Percentiles rank a stretch among this genome's conserved stretches.
Conservation (phyloP, 2,797 vertebrate species). For the Lepus oiostolus region DNA sequence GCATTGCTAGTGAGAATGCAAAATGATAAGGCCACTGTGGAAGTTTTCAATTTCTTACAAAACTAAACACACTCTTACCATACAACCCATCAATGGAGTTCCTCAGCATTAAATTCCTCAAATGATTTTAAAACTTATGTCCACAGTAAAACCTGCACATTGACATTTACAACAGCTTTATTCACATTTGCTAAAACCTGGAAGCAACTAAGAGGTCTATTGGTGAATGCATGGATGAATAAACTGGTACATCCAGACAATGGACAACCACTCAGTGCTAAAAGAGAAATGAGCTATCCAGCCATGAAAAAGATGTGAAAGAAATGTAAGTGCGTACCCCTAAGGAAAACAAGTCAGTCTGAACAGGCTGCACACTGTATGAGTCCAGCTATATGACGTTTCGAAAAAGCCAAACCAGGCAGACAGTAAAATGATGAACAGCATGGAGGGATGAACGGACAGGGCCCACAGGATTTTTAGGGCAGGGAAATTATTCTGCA, state of each 20-base stretch:
- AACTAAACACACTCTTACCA: neutral
- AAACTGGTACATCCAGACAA: neutral
- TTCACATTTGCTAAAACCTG: conserved; percentile 3
- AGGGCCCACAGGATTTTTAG: neutral
- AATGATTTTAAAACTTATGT: conserved; percentile 21
- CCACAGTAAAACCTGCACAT: neutral
- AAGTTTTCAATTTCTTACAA: neutral
- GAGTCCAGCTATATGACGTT: neutral
- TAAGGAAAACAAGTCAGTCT: neutral
- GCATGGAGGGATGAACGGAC: neutral
- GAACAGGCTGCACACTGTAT: neutral
- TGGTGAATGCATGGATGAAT: neutral
- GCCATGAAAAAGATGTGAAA: neutral
- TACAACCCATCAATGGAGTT: neutral
- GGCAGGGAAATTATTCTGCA: neutral
- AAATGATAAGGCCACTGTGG: neutral
- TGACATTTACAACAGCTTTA: neutral
- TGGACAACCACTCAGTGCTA: neutral
- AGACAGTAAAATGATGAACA: neutral
- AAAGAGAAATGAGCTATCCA: conserved; percentile 5
- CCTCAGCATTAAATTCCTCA: neutral
- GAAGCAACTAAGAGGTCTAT: neutral
- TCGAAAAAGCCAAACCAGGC: neutral
- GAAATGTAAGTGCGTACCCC: neutral
- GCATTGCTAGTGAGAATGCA: neutral